Evolutionary conservation across 2,113 vertebrate species (phyloP).

Genomic region (Bubo scandiacus): DNA sequence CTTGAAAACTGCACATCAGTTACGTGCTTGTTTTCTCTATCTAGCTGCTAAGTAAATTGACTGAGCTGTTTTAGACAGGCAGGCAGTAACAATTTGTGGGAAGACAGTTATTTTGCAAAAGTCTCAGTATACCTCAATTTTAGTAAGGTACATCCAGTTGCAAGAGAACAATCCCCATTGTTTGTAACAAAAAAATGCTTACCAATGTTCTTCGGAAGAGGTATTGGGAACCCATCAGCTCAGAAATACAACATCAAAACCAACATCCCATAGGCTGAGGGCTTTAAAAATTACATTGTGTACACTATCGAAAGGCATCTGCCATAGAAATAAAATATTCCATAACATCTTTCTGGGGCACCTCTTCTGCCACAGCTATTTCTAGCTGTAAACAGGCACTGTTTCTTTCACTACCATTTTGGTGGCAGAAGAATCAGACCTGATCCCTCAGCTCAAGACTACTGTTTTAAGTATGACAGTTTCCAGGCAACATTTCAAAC

Average conservation of each 20-base stretch:
- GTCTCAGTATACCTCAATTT: not conserved
- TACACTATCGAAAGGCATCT: not conserved
- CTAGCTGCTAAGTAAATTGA: not conserved
- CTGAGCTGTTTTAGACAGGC: not conserved
- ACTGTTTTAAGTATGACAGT: slow-evolving; percentile 17
- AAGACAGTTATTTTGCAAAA: not conserved
- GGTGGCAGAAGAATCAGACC: slow-evolving; percentile 2
- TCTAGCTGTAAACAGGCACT: not conserved
- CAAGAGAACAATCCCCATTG: not conserved
- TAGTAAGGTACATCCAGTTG: not conserved
- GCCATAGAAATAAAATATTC: not conserved
- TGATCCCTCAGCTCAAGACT: slow-evolving; percentile 6
- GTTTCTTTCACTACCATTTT: not conserved
- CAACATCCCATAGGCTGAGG: not conserved
- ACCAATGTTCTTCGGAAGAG: not conserved
- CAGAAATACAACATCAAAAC: not conserved
- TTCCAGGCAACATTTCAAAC: slow-evolving; percentile 48
- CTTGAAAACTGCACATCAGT: not conserved
- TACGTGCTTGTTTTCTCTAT: not conserved
- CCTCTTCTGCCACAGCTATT: not conserved
- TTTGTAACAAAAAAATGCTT: not conserved
- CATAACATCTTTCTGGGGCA: not conserved
- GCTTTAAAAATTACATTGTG: not conserved
- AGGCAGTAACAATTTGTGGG: not conserved
- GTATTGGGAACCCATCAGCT: not conserved